Evolutionary conservation across 2,113 vertebrate species (phyloP), one percentile per base, ranked within the genome.

Genomic region (Strix aluco): DNA sequence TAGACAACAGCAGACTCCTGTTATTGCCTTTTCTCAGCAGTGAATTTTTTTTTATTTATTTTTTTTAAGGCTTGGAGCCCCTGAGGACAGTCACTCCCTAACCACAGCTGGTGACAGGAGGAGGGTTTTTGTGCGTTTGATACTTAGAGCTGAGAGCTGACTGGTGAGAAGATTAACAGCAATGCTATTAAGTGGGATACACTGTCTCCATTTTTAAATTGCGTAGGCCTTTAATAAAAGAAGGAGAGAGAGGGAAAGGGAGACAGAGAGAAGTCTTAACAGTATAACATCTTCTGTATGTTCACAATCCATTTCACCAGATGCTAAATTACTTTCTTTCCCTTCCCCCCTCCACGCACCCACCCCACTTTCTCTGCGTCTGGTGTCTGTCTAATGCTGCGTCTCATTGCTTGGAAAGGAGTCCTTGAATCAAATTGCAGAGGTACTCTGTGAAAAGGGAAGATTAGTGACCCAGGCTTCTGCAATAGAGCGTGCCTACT

Each of bases 1-100:
- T 98, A 98, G 98, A 98, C 98, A 98, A 98, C 97, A 95, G 97
- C 97, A 98, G 97, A 98, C 97, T 98, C 96, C 97, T 98, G 97
- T 98, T 98, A 98, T 98, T 98, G 97, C 98, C 98, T 98, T 98
- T 98, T 96, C 97, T 98, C 96, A 82, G 96, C 23, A 63, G 96
- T 97, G 97, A 96, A 88, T 97, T 96, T 97, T 89, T 67, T 52
- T 95, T 94, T 91, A 32, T 95, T 96, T 97, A 6, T 17, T 88
- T 86, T 67, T 54, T 96, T 91, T 54, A 91, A 96, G 96, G 84
- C 94, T 97, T 7, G 30, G 94, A 96, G 92, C 95, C 97, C 98
- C 97, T 92, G 95, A 98, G 98, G 97, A 98, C 97, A 97, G 97
- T 97, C 97, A 97, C 97, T 98, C 97, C 98, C 98, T 95, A 96